Evolutionary conservation across 64 coral and sea anemone species (phyloP).

Genomic region (Porites australiensis): DNA sequence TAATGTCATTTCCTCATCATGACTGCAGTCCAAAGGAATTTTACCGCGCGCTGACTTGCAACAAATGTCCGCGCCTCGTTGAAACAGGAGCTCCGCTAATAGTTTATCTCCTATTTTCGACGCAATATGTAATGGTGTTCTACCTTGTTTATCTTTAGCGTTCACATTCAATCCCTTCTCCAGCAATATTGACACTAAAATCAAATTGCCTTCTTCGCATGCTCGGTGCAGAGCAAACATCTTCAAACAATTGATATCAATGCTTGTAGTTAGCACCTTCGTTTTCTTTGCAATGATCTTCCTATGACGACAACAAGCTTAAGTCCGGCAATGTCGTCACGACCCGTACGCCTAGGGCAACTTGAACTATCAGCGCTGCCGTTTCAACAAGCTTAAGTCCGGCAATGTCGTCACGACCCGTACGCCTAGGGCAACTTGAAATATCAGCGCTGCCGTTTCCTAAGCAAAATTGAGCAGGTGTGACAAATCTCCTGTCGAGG

Average conservation of each 20-base stretch:
- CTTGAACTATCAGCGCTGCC: neutral
- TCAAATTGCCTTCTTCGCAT: constrained; percentile 75
- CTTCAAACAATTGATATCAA: constrained; percentile 36
- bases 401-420: neutral
- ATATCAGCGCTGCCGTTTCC: neutral
- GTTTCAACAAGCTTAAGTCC: neutral
- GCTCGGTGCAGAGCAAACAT: constrained; percentile 44
- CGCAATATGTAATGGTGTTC: constrained; percentile 71
- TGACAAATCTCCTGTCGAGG: neutral
- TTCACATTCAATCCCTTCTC: constrained; percentile 66
- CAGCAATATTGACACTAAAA: constrained; percentile 60
- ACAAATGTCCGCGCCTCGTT: constrained; percentile 68
- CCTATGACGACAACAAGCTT: neutral
- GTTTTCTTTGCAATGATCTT: neutral
- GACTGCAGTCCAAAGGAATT: constrained; percentile 73
- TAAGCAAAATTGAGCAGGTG: too few species aligned
- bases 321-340: neutral
- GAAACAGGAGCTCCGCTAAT: constrained; percentile 76
- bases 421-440: neutral
- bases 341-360: neutral
- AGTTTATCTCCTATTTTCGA: constrained; percentile 51
- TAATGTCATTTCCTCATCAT: constrained; percentile 68
- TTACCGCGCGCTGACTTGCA: constrained; percentile 30
- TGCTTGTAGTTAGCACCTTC: neutral
- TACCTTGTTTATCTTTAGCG: constrained; percentile 69